Conservation (phyloP, 1,140 invertebrate species). For the Cecropterus lyciades region DNA sequence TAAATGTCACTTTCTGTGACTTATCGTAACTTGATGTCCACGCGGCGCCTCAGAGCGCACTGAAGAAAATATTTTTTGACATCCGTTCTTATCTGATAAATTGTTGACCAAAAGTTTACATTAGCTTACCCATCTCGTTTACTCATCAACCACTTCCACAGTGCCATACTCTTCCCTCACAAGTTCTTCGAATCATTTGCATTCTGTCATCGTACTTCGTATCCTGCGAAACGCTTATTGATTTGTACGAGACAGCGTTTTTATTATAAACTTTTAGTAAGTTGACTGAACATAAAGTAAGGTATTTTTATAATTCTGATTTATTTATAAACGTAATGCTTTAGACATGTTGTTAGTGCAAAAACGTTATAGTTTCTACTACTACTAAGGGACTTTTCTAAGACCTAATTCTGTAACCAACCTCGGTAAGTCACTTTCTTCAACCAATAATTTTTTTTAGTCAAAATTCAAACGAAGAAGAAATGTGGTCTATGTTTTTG, state of each 20-base stretch:
- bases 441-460: too few species aligned
- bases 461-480: too few species aligned
- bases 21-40: slow-evolving; percentile 59
- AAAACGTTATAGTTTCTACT: too few species aligned
- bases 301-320: too few species aligned
- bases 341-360: too few species aligned
- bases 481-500: too few species aligned
- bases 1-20: slow-evolving; percentile 69
- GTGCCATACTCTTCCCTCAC: slow-evolving; percentile 49
- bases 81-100: slow-evolving; percentile 68
- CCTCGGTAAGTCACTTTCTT: too few species aligned
- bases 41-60: slow-evolving; percentile 70
- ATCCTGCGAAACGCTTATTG: slow-evolving; percentile 68
- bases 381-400: too few species aligned
- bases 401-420: too few species aligned
- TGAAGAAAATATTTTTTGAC: slow-evolving; percentile 77
- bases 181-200: slow-evolving; percentile 52
- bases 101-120: slow-evolving; percentile 73
- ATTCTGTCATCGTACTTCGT: slow-evolving; percentile 78
- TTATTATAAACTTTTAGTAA: too few species aligned
- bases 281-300: too few species aligned
- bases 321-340: too few species aligned
- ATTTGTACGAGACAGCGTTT: slow-evolving; percentile 14
- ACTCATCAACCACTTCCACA: slow-evolving; percentile 45
- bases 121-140: slow-evolving; percentile 53